Evolutionary conservation across 1,140 invertebrate genomes (phyloP).

Genomic region (Cydia strobilella): DNA sequence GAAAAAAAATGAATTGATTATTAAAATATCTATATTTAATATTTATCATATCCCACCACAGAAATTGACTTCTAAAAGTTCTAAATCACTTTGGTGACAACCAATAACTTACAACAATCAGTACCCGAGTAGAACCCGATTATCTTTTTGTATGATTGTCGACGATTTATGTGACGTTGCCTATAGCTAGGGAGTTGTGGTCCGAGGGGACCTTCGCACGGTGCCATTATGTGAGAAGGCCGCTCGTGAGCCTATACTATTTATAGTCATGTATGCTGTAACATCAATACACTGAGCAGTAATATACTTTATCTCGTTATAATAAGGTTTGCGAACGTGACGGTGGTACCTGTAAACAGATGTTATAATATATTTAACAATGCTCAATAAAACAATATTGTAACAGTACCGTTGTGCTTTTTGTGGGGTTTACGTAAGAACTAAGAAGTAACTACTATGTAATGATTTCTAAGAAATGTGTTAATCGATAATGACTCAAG

Average conservation of each 20-base stretch:
- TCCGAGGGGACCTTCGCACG: conserved; percentile 17
- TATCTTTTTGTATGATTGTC: conserved; percentile 21
- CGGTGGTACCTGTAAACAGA: background rate
- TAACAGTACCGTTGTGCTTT: background rate
- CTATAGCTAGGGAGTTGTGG: conserved; percentile 12
- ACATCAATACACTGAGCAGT: no score
- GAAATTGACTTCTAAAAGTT: background rate
- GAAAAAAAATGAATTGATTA: no score
- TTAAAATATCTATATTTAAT: no score
- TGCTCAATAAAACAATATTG: conserved; percentile 12
- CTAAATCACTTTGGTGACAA: background rate
- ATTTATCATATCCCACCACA: background rate
- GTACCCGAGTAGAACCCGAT: background rate
- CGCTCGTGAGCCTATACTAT: conserved; percentile 14
- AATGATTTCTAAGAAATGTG: background rate
- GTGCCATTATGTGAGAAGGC: conserved; percentile 22
- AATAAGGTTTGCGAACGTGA: no score
- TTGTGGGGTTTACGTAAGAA: background rate
- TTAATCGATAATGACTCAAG: background rate
- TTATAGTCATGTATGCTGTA: background rate
- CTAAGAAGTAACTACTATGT: background rate
- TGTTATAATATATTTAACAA: conserved; percentile 12
- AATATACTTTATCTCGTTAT: no score
- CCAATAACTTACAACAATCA: background rate
- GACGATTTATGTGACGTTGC: conserved; percentile 19